phyloP scores from a whole-genome alignment of 2,113 vertebrate species.

The Pangasianodon gigas region DNA sequence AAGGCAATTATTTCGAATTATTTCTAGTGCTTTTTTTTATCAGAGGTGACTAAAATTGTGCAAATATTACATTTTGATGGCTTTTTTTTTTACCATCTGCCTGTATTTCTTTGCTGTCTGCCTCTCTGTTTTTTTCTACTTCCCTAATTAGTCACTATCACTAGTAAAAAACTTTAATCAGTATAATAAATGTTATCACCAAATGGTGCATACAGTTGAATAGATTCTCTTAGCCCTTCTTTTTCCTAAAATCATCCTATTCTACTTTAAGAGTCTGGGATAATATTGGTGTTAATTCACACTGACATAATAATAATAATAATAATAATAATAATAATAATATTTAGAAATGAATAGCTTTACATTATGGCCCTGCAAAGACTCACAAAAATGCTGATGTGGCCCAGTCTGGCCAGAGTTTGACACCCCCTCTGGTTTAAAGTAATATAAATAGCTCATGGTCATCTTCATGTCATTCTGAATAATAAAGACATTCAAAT shows the following conservation, averaged over 20 bases:
- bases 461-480: background rate
- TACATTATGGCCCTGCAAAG: background rate
- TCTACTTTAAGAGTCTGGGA: no score
- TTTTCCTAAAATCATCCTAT: no score
- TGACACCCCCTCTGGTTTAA: background rate
- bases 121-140: background rate
- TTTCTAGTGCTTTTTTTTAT: background rate
- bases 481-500: background rate
- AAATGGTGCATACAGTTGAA: background rate
- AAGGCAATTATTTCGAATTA: background rate
- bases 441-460: background rate
- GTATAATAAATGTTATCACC: background rate
- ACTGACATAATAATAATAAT: no score
- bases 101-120: background rate
- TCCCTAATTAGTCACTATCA: background rate
- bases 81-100: background rate
- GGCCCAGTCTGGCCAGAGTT: background rate
- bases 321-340: no score
- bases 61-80: background rate
- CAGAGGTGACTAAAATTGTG: background rate
- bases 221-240: background rate
- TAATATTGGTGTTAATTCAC: no score
- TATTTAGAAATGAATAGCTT: background rate
- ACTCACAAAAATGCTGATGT: background rate
- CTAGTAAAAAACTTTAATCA: background rate